Base-by-base conservation (phyloP, 2,888 invertebrate species). In the Chydorus sphaericus region DNA sequence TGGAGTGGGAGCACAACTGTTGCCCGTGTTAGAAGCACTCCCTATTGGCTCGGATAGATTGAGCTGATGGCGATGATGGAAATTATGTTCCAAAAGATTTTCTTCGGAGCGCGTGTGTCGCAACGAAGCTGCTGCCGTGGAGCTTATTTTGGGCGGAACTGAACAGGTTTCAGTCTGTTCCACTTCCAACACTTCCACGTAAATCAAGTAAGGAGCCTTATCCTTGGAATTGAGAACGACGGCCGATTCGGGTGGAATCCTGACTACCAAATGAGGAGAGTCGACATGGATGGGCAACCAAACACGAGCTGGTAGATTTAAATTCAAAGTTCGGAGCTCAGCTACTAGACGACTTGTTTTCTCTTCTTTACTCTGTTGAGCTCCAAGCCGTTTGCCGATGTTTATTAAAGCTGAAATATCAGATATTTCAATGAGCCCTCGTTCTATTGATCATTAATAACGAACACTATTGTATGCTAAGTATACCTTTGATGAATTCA, bases 141-240 rank as follows among this genome's bases (percentile, higher is more conserved):
- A 85, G 74, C 87, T 80, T 62, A 87, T 81, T 70, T 93, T 93
- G n/a, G 85, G 79, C 44, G 93, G 91, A 18, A 96, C 79, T 1
- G 90, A 84, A 55, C 88, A 85, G 1, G 86, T 81, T 65, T 84
- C 80, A 28, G 50, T 50, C 50, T 50, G 30, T 14, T 52, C 36
- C 53, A 89, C 84, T 71, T 93, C 92, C 44, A 93, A 75, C 7
- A 94, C 93, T 74, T 98, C 98, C 57, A 97, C 88, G 73, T 97
- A 98, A 68, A 98, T 85, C 67, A 98, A 88, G 73, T 93, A 98
- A 0, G 98, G 98, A 51, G 97, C 94, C 83, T 92, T 93, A 70
- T 94, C 93, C 74, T 99, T 99, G 63, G 96, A 96, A 72, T 99
- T 99, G 61, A 99, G 82, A 55, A 98, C 96, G 54, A 96, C 96